A percentile compares a stretch with the other conserved stretches of the same genome.
These are phyloP conservation scores for Syngnathus typhle DNA, from an alignment of 2,113 vertebrate species.

Conservation along the genomic window DNA sequence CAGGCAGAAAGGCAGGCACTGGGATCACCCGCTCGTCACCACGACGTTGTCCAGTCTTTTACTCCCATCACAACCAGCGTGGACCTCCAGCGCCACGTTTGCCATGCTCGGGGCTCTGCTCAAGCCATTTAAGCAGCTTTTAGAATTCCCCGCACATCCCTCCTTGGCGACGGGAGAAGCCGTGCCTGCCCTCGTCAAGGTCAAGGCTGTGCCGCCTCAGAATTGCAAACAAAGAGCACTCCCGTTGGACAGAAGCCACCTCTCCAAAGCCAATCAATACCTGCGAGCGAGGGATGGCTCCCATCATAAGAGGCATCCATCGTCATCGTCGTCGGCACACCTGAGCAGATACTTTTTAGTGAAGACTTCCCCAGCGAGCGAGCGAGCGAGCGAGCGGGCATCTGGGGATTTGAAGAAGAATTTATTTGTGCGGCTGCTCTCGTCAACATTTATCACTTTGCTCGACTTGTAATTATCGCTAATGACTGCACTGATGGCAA, in stretches of 20 bases:
- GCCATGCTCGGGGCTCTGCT: not conserved
- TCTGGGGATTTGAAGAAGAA: conserved; percentile 45
- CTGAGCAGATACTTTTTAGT: conserved; percentile 32
- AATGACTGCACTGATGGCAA: conserved; percentile 49
- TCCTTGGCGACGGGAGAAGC: conserved; percentile 35
- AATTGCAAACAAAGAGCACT: conserved; percentile 27
- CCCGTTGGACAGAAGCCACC: conserved; percentile 15
- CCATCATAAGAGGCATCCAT: conserved; percentile 38
- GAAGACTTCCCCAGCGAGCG: conserved; percentile 36
- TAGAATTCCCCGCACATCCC: conserved; percentile 43
- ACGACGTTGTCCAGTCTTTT: conserved; percentile 38
- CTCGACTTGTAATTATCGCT: conserved; percentile 58
- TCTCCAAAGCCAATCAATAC: conserved; percentile 32
- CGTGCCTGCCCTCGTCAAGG: conserved; percentile 43
- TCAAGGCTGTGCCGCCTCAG: conserved; percentile 24
- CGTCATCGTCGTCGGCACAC: conserved; percentile 39
- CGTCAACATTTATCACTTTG: conserved; percentile 52
- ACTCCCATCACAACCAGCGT: conserved; percentile 44
- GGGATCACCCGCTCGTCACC: not conserved
- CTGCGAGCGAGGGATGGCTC: conserved; percentile 16
- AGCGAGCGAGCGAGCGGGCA: conserved; percentile 21
- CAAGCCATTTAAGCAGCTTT: conserved; percentile 19
- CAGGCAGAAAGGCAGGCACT: too few relatives aligned
- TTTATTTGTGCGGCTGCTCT: conserved; percentile 45
- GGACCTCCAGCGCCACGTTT: conserved; percentile 26